Conservation (phyloP, 1,140 invertebrate genomes). For the Triops longicaudatus region DNA sequence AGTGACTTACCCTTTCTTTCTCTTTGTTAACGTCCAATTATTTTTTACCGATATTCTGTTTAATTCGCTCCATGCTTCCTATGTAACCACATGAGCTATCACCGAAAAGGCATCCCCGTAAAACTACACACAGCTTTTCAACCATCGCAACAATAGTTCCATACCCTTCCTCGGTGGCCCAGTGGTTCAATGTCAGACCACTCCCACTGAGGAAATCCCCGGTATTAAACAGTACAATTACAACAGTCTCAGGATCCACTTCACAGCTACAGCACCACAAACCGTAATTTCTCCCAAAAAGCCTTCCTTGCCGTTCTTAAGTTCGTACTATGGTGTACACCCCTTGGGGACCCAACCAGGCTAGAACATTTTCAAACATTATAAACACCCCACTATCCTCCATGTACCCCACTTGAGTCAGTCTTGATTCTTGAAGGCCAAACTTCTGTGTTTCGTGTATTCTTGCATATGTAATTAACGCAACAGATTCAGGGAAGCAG, state of each 20-base stretch:
- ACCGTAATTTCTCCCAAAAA: background rate
- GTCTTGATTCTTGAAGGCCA: background rate
- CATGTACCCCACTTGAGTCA: background rate
- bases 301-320: background rate
- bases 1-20: background rate
- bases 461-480: conserved; percentile 12
- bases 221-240: conserved; percentile 12
- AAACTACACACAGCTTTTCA: background rate
- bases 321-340: background rate
- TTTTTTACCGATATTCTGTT: background rate
- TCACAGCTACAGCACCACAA: background rate
- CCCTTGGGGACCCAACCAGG: background rate
- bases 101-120: background rate
- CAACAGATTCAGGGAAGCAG: background rate
- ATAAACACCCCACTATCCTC: background rate
- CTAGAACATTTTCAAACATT: background rate
- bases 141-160: conserved; percentile 15
- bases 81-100: background rate
- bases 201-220: background rate
- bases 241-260: conserved; percentile 14
- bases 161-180: background rate
- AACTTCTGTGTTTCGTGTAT: conserved; percentile 1
- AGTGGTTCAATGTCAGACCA: background rate
- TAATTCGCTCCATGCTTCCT: background rate
- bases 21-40: background rate